Percentiles rank a stretch among this genome's conserved stretches.
Evolutionary conservation across 2,888 invertebrate species (phyloP).

Genomic region (Dilophus febrilis): DNA sequence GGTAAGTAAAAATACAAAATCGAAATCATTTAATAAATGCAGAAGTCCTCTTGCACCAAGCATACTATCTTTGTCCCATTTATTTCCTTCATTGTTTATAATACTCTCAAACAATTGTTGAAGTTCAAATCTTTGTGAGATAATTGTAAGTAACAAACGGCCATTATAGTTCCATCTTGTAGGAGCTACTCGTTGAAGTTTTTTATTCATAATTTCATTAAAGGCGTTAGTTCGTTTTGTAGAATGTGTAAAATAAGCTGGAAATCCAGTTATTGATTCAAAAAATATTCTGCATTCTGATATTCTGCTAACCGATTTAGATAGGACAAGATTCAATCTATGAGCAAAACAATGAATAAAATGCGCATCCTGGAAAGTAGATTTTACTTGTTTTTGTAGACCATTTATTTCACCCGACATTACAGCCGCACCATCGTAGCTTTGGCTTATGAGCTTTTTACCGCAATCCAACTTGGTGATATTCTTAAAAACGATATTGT

Average conservation of each 20-base stretch:
- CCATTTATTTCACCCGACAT: conserved; percentile 13
- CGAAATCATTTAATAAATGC: conserved; percentile 3
- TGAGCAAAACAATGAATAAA: conserved; percentile 16
- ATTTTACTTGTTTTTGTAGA: conserved; percentile 14
- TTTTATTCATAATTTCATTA: conserved; percentile 5
- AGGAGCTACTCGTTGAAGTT: conserved; percentile 9
- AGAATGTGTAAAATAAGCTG: conserved; percentile 13
- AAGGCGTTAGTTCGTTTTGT: conserved; percentile 11
- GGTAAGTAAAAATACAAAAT: conserved; percentile 4
- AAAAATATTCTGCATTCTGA: no score
- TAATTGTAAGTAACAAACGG: conserved; percentile 10
- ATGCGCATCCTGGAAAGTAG: conserved; percentile 11
- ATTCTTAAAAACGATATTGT: no score
- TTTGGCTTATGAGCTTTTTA: conserved; percentile 13
- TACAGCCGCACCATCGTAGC: conserved; percentile 14
- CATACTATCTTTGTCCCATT: background rate
- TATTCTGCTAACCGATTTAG: no score
- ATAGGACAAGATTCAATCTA: conserved; percentile 12
- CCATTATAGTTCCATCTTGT: conserved; percentile 12
- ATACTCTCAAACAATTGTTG: background rate
- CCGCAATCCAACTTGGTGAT: conserved; percentile 4
- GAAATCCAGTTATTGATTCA: conserved; percentile 4
- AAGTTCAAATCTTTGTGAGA: conserved; percentile 3
- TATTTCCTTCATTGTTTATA: conserved; percentile 2
- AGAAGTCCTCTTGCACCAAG: conserved; percentile 4